phyloP scores from a whole-genome alignment of 2,113 vertebrate species.

The Prunella himalayana region DNA sequence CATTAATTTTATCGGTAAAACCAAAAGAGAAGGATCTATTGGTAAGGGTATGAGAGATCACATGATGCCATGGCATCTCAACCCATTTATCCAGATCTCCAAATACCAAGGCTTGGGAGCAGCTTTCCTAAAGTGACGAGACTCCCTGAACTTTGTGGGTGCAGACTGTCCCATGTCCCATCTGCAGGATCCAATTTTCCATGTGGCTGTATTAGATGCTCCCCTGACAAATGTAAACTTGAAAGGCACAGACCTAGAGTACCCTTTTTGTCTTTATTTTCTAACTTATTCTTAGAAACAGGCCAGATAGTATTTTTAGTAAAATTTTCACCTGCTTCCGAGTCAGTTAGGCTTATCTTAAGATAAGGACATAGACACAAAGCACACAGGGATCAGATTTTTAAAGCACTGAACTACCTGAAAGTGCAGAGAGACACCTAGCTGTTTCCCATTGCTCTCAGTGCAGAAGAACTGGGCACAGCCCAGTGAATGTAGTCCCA shows the following conservation, averaged over 20 bases:
- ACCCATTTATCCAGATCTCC: neutral
- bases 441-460: slow-evolving; percentile 33
- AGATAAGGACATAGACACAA: neutral
- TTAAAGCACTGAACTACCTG: slow-evolving; percentile 26
- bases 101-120: neutral
- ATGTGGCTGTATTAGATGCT: neutral
- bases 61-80: neutral
- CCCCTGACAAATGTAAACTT: neutral
- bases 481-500: neutral
- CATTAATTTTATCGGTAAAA: neutral
- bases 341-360: neutral
- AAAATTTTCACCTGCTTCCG: neutral
- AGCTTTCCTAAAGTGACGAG: neutral
- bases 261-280: neutral
- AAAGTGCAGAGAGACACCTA: slow-evolving; percentile 60
- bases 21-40: neutral
- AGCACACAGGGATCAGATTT: slow-evolving; percentile 3
- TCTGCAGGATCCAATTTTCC: neutral
- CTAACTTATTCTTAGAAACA: neutral
- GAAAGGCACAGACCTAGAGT: neutral
- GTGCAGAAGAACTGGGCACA: neutral
- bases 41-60: neutral
- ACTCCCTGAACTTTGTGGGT: fast-evolving
- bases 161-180: neutral
- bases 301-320: neutral